These are phyloP conservation scores for Anthophora plumipes DNA, from an alignment of 2,888 invertebrate genomes.

Conservation along the genomic window DNA sequence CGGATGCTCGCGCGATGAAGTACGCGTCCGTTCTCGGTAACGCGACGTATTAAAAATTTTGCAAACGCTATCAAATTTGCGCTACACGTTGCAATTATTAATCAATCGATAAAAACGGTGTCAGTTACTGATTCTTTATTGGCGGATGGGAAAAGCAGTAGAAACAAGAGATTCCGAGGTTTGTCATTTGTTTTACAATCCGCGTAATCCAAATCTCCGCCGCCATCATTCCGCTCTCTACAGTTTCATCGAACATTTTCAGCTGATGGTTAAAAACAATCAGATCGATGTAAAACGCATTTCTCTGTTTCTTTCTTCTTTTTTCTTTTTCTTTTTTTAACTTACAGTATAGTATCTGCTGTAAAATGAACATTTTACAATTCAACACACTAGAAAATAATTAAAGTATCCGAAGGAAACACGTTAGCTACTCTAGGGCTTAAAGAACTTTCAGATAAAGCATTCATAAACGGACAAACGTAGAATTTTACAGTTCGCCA, in stretches of 20 bases:
- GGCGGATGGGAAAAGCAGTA: neutral
- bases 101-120: neutral
- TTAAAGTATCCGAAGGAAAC: neutral
- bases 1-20: constrained; percentile 3
- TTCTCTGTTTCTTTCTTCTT: too few species aligned
- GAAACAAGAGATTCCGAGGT: neutral
- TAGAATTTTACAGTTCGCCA: constrained; percentile 21
- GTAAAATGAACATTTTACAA: too few species aligned
- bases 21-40: neutral
- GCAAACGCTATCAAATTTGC: constrained; percentile 29
- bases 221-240: too few species aligned
- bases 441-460: neutral
- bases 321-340: too few species aligned
- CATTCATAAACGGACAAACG: constrained; percentile 1
- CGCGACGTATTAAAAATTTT: constrained; percentile 41
- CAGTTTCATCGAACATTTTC: constrained; percentile 4
- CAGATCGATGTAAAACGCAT: neutral
- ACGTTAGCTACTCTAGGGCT: neutral
- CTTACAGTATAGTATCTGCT: too few species aligned
- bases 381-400: neutral
- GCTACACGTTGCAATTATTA: constrained; percentile 22
- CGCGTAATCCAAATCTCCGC: neutral
- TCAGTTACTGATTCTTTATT: neutral
- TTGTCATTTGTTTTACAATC: neutral
- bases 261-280: neutral